A percentile compares a stretch with the other conserved stretches of the same genome.
These are phyloP conservation scores for Apis cerana DNA, from an alignment of 1,140 invertebrate species.

Conservation along the genomic window DNA sequence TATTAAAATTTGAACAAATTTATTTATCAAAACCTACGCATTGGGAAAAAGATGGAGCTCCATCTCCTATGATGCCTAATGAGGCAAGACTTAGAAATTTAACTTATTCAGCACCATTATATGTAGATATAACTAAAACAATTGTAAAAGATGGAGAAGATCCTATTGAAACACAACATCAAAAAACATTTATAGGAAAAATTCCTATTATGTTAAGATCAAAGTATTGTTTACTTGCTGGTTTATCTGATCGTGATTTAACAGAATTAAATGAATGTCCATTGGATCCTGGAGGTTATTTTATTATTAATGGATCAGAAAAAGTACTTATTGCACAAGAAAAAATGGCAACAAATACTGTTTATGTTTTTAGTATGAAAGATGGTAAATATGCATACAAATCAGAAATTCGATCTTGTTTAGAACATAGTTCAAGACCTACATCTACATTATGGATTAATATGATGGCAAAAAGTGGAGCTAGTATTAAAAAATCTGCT, in stretches of 20 bases:
- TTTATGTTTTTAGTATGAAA: constrained; percentile 99
- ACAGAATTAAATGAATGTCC: constrained; percentile 99
- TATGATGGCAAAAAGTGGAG: constrained; percentile 98
- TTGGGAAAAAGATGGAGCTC: constrained; percentile 99
- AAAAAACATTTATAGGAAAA: constrained; percentile 99
- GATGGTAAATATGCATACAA: constrained; percentile 99
- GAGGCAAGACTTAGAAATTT: constrained; percentile 94
- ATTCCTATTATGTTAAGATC: constrained; percentile 99
- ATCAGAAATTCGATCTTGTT: constrained; percentile 96
- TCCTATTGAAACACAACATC: constrained; percentile 95
- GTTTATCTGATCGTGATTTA: constrained; percentile 97
- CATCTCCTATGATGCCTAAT: constrained; percentile 99
- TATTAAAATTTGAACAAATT: constrained; percentile 99
- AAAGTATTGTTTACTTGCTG: constrained; percentile 96
- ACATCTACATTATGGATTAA: constrained; percentile 99
- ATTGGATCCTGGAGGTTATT: constrained; percentile 98
- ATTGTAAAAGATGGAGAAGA: constrained; percentile 95
- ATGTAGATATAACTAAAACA: constrained; percentile 99
- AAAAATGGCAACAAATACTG: constrained; percentile 99
- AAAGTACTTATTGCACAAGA: constrained; percentile 99
- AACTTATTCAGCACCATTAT: constrained; percentile 98
- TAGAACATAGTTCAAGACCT: constrained; percentile 96
- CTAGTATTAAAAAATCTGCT: constrained; percentile 96
- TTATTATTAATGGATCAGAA: constrained; percentile 98
- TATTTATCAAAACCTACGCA: constrained; percentile 99